Base-by-base conservation (phyloP, 2,888 invertebrate genomes). In the Pyrrhia umbra region DNA sequence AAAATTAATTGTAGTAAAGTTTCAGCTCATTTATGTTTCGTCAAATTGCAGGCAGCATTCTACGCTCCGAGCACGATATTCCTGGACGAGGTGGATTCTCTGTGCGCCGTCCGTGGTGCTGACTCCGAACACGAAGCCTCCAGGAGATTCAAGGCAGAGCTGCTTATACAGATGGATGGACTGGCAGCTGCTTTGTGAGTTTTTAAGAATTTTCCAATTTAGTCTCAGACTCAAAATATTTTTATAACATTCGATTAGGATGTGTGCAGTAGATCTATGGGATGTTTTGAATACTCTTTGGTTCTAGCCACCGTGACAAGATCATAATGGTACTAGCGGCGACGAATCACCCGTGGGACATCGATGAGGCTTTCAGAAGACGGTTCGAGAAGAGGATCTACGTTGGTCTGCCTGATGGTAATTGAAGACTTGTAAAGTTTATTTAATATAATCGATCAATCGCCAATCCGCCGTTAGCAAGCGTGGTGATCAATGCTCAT, bases 111-210 rank as follows among this genome's bases (percentile, higher is more conserved):
- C 66, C 95, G 98, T 60, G 98, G 98, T 9, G 96, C 97, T 0
- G 97, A 98, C 81, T 97, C 97, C 0, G 98, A 98, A 84, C 98
- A 98, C 89, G 98, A 98, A 86, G 98, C 98, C 0, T 97, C 97
- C 60, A 90, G 97, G 6, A 93, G 98, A 46, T 98, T 98, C 74
- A 98, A 98, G 88, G 97, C 98, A 0, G 98, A 98, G 86, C 94
- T 98, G 13, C 96, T 98, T 3, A 97, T 98, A 81, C 98, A 98
- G 92, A 98, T 98, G 98, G 98, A 98, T 86, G 98, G 98, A 4
- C 92, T 97, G 6, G 96, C 96, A 80, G 96, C 96, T 9, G 92
- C 95, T 52, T 94, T 96, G 95, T 96, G 89, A 88, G 93, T 68
- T 57, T 15, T 18, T 15, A 15, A 21, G 13, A 23, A 6, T 27